Conservation (phyloP, 2,888 invertebrate species). For the Vesta saturnalis region DNA sequence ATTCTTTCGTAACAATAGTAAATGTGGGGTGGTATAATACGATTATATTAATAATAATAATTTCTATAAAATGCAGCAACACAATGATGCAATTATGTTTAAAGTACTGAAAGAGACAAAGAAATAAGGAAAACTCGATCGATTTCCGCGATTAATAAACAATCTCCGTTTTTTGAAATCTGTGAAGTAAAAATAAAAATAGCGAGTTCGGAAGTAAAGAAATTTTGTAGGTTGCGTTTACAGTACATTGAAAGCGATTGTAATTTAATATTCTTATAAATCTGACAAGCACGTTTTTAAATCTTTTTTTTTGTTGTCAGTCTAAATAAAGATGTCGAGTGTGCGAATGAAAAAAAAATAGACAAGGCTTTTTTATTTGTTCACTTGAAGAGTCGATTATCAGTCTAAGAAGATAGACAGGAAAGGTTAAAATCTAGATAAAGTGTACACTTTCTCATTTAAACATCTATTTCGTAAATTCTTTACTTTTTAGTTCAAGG, state of each 20-base stretch:
- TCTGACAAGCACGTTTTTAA: slow-evolving; percentile 9
- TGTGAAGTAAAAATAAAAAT: too few species aligned
- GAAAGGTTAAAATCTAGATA: slow-evolving; percentile 25
- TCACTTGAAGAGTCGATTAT: slow-evolving; percentile 21
- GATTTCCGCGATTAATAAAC: not conserved
- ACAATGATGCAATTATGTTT: not conserved
- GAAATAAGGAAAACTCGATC: too few species aligned
- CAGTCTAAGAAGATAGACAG: slow-evolving; percentile 24
- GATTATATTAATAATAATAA: not conserved
- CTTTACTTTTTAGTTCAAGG: slow-evolving; percentile 12
- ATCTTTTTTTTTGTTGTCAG: not conserved
- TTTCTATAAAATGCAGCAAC: too few species aligned
- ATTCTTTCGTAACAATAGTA: slow-evolving; percentile 35
- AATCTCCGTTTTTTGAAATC: not conserved
- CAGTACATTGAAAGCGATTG: not conserved
- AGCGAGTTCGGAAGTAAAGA: not conserved
- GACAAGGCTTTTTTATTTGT: slow-evolving; percentile 20
- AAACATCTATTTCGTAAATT: slow-evolving; percentile 2
- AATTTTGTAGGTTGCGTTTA: too few species aligned
- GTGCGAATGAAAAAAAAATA: not conserved
- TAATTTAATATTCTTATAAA: slow-evolving; percentile 1
- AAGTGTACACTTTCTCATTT: not conserved
- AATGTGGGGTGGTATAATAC: not conserved
- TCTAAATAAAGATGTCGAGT: slow-evolving; percentile 10
- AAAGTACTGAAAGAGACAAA: not conserved